Base-by-base conservation (phyloP, 2,113 vertebrate genomes). In the Acanthochromis polyacanthus region DNA sequence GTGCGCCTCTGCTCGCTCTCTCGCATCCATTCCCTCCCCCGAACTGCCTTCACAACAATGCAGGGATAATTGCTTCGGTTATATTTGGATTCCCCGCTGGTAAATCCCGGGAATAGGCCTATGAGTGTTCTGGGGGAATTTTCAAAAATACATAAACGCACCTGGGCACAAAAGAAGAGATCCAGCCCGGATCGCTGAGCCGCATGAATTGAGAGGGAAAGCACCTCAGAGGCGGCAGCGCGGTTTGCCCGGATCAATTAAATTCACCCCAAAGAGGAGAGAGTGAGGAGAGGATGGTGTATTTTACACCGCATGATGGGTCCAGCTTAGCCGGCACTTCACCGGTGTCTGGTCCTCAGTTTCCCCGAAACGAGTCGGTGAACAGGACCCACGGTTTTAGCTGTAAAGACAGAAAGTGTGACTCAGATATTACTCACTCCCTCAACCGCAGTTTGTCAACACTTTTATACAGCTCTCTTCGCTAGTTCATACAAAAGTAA, bases 191-290 rank as follows among this genome's bases (percentile, higher is more conserved):
- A 19, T 46, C 0, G 70, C 16, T 50, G 38, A 23, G 48, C 53
- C 32, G 19, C 20, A 4, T 19, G 56, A 19, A 58, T 76, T 53
- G 4, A 45, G n/a, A 25, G 4, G 45, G 19, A 74, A 66, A 23
- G 1, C 77, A 36, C 61, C 67, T 81, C 67, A 28, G 84, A 66
- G 51, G 51, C 71, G 12, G 64, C 56, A 53, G 67, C 56, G 65
- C 56, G 64, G 65, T 59, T 83, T 59, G 67, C 28, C 75, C 65
- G 71, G 90, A 92, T 92, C 90, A 86, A 92, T 91, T 81, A 70
- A 88, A 84, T 50, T 87, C 68, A 73, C 79, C 64, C 83, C 75
- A 52, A 91, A 84, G 83, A 69, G 53, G 48, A 5, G 84, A 1
- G 90, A 82, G 88, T 59, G 36, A 46, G 56, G 84, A 76, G 84